Evolutionary conservation across 1,140 invertebrate species (phyloP), one percentile per base, ranked within the genome.

Genomic region (Hypothenemus hampei): DNA sequence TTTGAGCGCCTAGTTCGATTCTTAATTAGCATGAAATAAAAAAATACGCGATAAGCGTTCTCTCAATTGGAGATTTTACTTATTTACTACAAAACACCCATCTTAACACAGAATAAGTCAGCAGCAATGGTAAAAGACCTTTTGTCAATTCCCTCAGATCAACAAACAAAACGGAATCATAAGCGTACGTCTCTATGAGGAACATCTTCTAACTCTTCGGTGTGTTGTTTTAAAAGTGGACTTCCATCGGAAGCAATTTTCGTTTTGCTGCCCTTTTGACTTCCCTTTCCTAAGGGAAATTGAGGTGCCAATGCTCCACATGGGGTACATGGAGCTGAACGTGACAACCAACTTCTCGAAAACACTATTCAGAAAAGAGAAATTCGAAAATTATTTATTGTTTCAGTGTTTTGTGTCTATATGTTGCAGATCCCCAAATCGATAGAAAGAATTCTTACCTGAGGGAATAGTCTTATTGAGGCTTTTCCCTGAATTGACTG

Each of bases 281-380:
- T 69, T 50, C 76, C 75, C 21, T 73, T 71, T 35, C 77, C 72
- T 7, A 68, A 69, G 8, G 78, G 69, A 53, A 79, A 70, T 65
- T 72, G 76, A 10, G 78, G 78, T 24, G 77, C 75, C 13, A 78
- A 71, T 33, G 60, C 75, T 3, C 80, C 77, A 40, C 81, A 84
- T 0, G 86, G 86, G 0, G 86, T 89, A 2, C 83, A 85, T 0
- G 86, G 86, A 0, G 86, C 86, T 1, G 85, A 87, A 15, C 84
- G 72, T 0, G 86, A 85, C 10, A 84, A 64, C 81, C 82, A 84
- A 26, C 77, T 72, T 64, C 75, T 80, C n/a, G 73, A 57, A 51
- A 62, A 65, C 40, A 65, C 60, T 61, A 43, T 7, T 56, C 55
- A 33, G 3, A 47, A 23, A 19, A 37, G 35, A 11, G 16, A n/a